phyloP scores from a whole-genome alignment of 2,113 vertebrate species.

The Oreochromis aureus region DNA sequence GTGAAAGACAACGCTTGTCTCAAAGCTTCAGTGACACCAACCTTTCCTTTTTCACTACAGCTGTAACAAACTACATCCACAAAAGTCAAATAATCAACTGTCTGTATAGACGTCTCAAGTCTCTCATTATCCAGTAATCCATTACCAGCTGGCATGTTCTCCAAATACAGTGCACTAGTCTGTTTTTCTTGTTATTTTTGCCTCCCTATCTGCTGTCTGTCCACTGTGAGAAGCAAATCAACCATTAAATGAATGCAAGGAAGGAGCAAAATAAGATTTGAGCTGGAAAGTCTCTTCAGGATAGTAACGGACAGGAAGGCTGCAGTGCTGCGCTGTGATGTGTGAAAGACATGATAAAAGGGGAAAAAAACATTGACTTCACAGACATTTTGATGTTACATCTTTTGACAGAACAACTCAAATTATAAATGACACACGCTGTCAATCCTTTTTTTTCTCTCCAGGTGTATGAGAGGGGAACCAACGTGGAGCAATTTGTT shows the following conservation, averaged over 20 bases:
- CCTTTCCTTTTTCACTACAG: neutral
- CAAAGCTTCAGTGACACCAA: neutral
- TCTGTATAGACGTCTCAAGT: neutral
- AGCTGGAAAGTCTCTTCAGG: neutral
- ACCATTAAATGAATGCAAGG: neutral
- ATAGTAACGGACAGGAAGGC: neutral
- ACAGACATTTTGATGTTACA: neutral
- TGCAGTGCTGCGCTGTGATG: neutral
- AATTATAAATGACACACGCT: neutral
- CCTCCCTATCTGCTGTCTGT: neutral
- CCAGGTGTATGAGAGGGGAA: constrained; percentile 92
- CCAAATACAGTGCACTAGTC: neutral
- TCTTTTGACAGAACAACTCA: neutral
- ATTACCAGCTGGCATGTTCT: neutral
- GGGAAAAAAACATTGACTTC: neutral
- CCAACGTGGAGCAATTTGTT: constrained; percentile 93
- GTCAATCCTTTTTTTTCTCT: neutral
- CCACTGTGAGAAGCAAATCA: neutral
- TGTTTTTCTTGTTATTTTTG: neutral
- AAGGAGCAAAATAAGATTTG: neutral
- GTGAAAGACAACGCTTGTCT: neutral
- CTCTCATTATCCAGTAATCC: neutral
- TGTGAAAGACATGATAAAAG: neutral
- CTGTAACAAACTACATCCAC: neutral
- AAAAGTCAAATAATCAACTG: neutral